phyloP scores from a whole-genome alignment of 2,888 invertebrate species.

The Pyrocoelia pectoralis region DNA sequence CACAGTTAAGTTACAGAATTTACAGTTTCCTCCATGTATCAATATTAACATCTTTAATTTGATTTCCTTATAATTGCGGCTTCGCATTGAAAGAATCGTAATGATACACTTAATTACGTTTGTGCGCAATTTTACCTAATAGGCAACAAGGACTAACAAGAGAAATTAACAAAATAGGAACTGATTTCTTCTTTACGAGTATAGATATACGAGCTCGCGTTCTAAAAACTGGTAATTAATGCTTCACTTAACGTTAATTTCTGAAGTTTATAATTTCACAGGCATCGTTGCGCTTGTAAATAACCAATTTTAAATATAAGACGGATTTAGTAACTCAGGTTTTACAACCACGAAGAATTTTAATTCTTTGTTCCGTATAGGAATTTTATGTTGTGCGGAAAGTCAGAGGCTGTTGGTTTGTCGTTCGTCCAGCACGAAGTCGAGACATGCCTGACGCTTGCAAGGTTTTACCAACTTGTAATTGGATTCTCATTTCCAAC shows the following conservation, averaged over 20 bases:
- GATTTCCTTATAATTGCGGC: constrained; percentile 7
- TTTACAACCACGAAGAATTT: constrained; percentile 57
- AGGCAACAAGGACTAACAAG: background rate
- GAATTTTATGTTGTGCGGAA: constrained; percentile 57
- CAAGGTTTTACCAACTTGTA: constrained; percentile 50
- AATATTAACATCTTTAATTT: constrained; percentile 6
- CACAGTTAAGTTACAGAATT: constrained; percentile 12
- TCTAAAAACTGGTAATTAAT: constrained; percentile 4
- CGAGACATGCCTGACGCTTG: constrained; percentile 59
- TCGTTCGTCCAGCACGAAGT: constrained; percentile 57
- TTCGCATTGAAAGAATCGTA: constrained; percentile 9
- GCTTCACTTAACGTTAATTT: constrained; percentile 1
- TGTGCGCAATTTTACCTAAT: constrained; percentile 3
- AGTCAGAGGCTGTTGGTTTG: constrained; percentile 53
- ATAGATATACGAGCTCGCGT: background rate
- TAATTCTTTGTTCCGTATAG: constrained; percentile 56
- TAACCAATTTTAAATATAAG: constrained; percentile 23
- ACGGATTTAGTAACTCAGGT: constrained; percentile 42
- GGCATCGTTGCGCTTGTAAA: constrained; percentile 14
- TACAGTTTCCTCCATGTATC: constrained; percentile 8
- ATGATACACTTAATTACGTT: constrained; percentile 8
- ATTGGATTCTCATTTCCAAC: constrained; percentile 61
- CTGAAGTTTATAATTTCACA: constrained; percentile 12
- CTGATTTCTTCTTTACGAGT: constrained; percentile 10
- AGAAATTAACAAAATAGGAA: constrained; percentile 11